These are phyloP conservation scores for Sycobia sp. DNA, from an alignment of 1,140 invertebrate species.

Conservation along the genomic window DNA sequence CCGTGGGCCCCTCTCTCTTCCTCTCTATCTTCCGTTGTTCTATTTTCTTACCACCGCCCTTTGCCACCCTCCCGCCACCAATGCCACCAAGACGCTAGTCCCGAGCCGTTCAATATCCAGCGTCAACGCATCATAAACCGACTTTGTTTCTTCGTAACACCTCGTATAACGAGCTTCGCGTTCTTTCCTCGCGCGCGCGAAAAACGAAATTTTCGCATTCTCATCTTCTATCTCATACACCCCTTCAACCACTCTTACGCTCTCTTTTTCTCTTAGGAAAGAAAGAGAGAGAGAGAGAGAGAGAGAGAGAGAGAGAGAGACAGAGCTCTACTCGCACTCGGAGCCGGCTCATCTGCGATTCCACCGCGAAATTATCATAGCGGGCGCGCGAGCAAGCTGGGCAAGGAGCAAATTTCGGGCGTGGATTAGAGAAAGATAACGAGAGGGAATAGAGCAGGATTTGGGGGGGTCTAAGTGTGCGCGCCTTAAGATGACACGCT, in stretches of 20 bases:
- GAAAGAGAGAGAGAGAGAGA: no score
- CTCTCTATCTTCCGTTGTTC: no score
- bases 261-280: no score
- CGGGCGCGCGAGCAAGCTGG: not conserved
- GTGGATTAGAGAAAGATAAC: constrained; percentile 17
- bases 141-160: constrained; percentile 39
- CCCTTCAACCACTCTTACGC: no score
- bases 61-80: not conserved
- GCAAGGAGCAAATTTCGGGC: no score
- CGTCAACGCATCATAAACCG: constrained; percentile 44
- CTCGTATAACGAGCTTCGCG: not conserved
- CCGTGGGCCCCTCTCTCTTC: not conserved
- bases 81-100: not conserved
- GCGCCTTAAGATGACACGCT: constrained; percentile 9
- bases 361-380: constrained; percentile 41
- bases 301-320: no score
- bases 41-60: not conserved
- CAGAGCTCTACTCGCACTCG: no score
- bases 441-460: constrained; percentile 17
- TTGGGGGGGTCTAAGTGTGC: constrained; percentile 14
- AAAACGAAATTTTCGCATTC: constrained; percentile 7
- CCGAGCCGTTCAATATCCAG: constrained; percentile 40
- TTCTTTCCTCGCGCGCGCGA: not conserved
- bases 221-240: no score
- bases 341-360: constrained; percentile 38